Percentiles rank a stretch among this genome's conserved stretches.
phyloP scores from a whole-genome alignment of 2,888 invertebrate genomes.

The Synanthedon tipuliformis region DNA sequence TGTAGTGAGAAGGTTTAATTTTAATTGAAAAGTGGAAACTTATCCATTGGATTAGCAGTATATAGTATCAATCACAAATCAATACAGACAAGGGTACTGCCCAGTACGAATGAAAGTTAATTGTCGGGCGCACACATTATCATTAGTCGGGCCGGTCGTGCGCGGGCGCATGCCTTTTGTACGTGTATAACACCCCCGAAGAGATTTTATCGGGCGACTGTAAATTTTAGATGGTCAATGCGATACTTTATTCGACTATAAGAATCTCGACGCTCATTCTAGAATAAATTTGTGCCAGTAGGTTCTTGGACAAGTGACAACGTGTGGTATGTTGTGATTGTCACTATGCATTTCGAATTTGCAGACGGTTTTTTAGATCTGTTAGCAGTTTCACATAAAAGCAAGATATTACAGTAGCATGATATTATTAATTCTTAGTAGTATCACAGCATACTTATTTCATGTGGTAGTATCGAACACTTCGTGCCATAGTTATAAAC shows the following conservation, averaged over 20 bases:
- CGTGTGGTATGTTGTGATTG: no score
- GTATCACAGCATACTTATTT: no score
- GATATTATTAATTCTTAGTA: no score
- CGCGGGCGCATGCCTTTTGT: conserved; percentile 20
- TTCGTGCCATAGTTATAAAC: no score
- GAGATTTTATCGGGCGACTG: conserved; percentile 35
- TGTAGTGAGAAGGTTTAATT: not conserved
- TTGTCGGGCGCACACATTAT: conserved; percentile 45
- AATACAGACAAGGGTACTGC: conserved; percentile 45
- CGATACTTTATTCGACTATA: not conserved
- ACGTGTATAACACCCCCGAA: conserved; percentile 5
- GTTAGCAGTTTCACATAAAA: no score
- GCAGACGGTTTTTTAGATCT: no score
- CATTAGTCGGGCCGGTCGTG: conserved; percentile 29
- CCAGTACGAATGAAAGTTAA: conserved; percentile 50
- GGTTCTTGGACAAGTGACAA: no score
- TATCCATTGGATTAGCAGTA: conserved; percentile 7
- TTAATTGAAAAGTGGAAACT: not conserved
- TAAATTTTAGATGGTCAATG: conserved; percentile 28
- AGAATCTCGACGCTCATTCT: no score
- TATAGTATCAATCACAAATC: conserved; percentile 65
- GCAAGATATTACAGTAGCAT: no score
- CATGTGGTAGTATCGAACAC: no score
- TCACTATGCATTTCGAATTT: no score
- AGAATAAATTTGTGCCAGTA: no score